These are phyloP conservation scores for Scomber scombrus DNA, from an alignment of 2,113 vertebrate species.

Conservation along the genomic window DNA sequence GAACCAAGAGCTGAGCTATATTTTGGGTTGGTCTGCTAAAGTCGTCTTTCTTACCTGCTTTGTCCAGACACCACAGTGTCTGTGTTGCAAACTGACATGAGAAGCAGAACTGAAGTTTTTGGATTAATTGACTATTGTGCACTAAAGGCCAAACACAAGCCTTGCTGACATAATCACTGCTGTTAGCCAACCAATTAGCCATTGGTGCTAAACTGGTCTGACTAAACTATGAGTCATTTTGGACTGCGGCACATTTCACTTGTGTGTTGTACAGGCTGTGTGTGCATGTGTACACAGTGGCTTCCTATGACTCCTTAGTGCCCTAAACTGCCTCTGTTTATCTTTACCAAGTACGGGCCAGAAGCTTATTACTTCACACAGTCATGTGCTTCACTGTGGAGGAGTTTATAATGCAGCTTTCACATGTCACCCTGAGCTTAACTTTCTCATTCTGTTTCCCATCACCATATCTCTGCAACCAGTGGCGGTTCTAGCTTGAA, in stretches of 20 bases:
- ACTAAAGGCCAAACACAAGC: slow-evolving; percentile 22
- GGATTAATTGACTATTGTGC: not conserved
- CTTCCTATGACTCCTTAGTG: slow-evolving; percentile 1
- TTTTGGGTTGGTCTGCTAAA: too few relatives aligned
- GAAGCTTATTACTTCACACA: slow-evolving; percentile 18
- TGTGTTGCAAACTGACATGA: not conserved
- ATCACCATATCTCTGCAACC: slow-evolving; percentile 2
- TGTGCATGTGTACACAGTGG: slow-evolving; percentile 13
- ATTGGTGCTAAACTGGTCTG: slow-evolving; percentile 13
- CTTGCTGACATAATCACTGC: slow-evolving; percentile 16
- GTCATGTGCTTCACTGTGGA: not conserved
- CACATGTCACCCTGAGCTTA: too few relatives aligned
- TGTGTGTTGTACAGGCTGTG: not conserved
- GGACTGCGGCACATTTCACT: not conserved
- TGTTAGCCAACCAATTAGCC: slow-evolving; percentile 25
- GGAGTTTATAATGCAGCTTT: slow-evolving; percentile 30
- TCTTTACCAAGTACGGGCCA: slow-evolving; percentile 26
- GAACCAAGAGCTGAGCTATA: too few relatives aligned
- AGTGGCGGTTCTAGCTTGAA: too few relatives aligned
- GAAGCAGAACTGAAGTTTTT: not conserved
- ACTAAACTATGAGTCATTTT: slow-evolving; percentile 46
- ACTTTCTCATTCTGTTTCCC: not conserved
- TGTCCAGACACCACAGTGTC: not conserved
- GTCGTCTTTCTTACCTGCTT: too few relatives aligned
- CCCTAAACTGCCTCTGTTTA: slow-evolving; percentile 14